phyloP scores from a whole-genome alignment of 2,113 vertebrate species.

The Candoia aspera region DNA sequence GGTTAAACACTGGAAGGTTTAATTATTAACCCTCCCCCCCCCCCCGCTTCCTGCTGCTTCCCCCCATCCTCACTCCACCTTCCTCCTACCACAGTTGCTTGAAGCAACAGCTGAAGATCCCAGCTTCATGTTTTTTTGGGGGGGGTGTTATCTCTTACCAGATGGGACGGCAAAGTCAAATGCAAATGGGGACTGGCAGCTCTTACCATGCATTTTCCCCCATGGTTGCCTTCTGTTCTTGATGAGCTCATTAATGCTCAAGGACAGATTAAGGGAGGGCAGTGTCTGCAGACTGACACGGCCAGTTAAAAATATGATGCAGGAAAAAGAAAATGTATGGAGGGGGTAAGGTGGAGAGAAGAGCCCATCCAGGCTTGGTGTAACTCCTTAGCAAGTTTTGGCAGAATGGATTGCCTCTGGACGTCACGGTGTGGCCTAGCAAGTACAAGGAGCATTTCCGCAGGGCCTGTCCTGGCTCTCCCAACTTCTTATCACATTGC shows the following conservation, averaged over 20 bases:
- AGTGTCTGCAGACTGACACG: not conserved
- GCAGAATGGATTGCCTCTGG: not conserved
- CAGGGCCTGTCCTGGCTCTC: no score
- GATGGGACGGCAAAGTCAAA: slow-evolving; percentile 27
- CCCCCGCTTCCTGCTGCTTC: not conserved
- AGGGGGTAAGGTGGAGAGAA: not conserved
- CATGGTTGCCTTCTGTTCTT: not conserved
- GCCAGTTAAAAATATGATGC: not conserved
- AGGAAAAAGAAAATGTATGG: not conserved
- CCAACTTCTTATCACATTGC: not conserved
- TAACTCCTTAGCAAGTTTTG: not conserved
- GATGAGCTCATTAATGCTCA: slow-evolving; percentile 20
- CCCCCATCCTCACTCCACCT: not conserved
- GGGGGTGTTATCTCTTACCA: slow-evolving; percentile 13
- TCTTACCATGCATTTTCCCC: slow-evolving; percentile 32
- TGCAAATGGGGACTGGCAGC: not conserved
- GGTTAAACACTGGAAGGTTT: slow-evolving; percentile 44
- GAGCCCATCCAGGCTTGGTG: not conserved
- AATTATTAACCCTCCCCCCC: slow-evolving; percentile 14
- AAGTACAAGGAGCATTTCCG: not conserved
- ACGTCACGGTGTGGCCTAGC: not conserved
- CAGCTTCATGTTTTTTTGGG: not conserved
- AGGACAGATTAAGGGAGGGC: slow-evolving; percentile 23
- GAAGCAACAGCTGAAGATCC: not conserved
- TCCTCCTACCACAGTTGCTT: slow-evolving; percentile 20